Evolutionary conservation across 2,113 vertebrate species (phyloP), one percentile per base, ranked within the genome.

Genomic region (Gnathonemus longibarbis): DNA sequence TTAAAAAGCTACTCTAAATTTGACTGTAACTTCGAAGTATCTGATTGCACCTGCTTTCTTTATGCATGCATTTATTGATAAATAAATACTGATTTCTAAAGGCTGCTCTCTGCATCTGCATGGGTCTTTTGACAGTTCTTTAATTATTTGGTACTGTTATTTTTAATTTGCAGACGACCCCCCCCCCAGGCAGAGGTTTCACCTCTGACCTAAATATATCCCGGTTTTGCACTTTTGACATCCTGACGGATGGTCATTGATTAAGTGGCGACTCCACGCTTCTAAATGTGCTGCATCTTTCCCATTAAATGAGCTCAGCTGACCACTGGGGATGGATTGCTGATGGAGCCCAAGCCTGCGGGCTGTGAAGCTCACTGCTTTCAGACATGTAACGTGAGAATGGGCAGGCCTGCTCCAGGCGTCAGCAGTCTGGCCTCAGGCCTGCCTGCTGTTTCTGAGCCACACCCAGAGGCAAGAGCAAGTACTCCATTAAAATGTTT

Each of bases 181-280:
- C 52, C 11, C 19, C 84, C 3, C 13, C 56, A 58, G 58, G n/a
- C 58, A n/a, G 56, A n/a, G 58, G 42, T 53, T 53, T 39, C 31
- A 27, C 49, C 27, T n/a, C 48, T 39, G 48, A 35, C 85, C 15
- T 35, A 31, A 87, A 53, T 35, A 19, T 35, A 87, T 39, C 85
- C 31, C 3, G 17, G 1, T 27, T 31, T 52, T 52, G 49, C 84
- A 53, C 39, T 31, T 84, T 90, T 15, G 89, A 92, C 91, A 74
- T 58, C 11, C 3, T 92, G 91, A 93, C 90, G 77, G 92, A 93
- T 92, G 58, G 70, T 83, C 48, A 46, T 90, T 89, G 83, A 56
- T 77, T 0, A 80, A 84, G 88, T 70, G 91, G 58, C 91, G 90
- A 92, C 91, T 91, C 42, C 80, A 77, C 27, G 24, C 90, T 91